Percentiles rank a stretch among this genome's conserved stretches.
phyloP scores from a whole-genome alignment of 2,888 invertebrate genomes.

The Tetranychus truncatus region DNA sequence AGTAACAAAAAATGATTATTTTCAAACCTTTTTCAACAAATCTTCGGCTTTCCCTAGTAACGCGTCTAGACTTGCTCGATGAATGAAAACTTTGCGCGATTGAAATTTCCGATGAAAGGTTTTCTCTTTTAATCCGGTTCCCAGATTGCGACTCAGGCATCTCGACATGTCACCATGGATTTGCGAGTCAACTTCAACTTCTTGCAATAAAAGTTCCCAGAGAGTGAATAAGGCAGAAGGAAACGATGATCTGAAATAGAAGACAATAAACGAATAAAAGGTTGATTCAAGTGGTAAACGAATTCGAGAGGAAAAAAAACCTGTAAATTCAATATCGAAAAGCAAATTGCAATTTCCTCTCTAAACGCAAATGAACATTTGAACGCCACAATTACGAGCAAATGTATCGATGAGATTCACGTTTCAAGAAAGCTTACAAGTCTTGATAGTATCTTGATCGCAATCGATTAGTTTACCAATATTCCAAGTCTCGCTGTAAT shows the following conservation, averaged over 20 bases:
- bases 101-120: slow-evolving; percentile 79
- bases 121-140: slow-evolving; percentile 56
- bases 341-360: no score
- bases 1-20: not conserved
- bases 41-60: slow-evolving; percentile 67
- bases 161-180: slow-evolving; percentile 65
- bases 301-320: no score
- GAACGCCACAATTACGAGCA: no score
- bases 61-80: slow-evolving; percentile 72
- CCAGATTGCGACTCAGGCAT: slow-evolving; percentile 42
- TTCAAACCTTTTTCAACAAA: slow-evolving; percentile 48
- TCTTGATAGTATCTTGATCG: no score
- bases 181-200: slow-evolving; percentile 65
- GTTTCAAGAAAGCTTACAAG: no score
- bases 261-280: no score
- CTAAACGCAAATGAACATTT: no score
- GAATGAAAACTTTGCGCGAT: slow-evolving; percentile 69
- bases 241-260: not conserved
- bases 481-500: no score
- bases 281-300: no score
- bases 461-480: no score
- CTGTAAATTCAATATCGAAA: no score
- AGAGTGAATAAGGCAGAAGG: slow-evolving; percentile 53
- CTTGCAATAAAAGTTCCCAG: slow-evolving; percentile 74
- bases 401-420: no score